phyloP scores from a whole-genome alignment of 2,888 invertebrate genomes.

The Neuroscelio doddi region DNA sequence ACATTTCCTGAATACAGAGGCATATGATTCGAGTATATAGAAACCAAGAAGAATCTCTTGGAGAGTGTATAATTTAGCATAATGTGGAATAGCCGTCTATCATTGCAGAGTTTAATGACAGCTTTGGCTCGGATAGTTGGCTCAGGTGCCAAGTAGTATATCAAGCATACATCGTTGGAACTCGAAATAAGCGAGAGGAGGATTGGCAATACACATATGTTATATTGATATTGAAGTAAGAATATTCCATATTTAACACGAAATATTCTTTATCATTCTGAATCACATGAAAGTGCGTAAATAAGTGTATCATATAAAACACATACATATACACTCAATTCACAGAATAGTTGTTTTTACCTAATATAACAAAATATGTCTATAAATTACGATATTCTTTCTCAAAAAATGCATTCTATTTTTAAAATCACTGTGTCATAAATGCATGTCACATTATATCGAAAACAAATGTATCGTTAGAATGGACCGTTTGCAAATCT shows the following conservation, averaged over 20 bases:
- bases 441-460: no score
- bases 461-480: no score
- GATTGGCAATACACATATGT: slow-evolving; percentile 20
- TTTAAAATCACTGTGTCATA: no score
- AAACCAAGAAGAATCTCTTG: slow-evolving; percentile 13
- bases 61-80: slow-evolving; percentile 39
- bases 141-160: slow-evolving; percentile 38
- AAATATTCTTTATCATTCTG: slow-evolving; percentile 12
- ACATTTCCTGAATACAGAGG: no score
- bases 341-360: no score
- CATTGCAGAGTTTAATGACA: slow-evolving; percentile 28
- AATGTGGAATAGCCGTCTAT: slow-evolving; percentile 33
- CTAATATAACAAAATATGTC: no score
- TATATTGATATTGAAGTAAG: slow-evolving; percentile 2
- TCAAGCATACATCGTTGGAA: slow-evolving; percentile 36
- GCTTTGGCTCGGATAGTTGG: slow-evolving; percentile 36
- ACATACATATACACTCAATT: no score
- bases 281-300: not conserved
- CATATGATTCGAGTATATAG: not conserved
- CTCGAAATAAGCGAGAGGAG: slow-evolving; percentile 30
- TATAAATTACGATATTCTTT: no score
- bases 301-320: not conserved
- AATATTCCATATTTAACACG: slow-evolving; percentile 24
- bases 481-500: no score
- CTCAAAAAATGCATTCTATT: no score